Base-by-base conservation (phyloP, 2,888 invertebrate species). In the Cloeon dipterum region DNA sequence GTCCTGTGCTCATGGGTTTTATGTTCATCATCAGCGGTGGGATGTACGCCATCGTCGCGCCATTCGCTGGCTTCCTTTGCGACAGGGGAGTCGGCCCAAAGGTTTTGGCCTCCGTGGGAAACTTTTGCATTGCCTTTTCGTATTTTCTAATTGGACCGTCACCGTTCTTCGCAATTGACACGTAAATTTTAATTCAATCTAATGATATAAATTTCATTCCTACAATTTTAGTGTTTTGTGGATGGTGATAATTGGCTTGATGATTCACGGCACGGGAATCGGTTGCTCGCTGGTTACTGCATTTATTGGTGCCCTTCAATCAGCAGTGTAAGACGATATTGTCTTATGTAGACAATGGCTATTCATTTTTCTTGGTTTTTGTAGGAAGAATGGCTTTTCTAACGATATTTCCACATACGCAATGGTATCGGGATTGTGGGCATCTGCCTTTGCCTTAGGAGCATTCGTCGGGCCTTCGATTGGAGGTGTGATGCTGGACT, bases 31-130 rank as follows among this genome's bases (percentile, higher is more conserved):
- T 60, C 14, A 56, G 50, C 39, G 59, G 61, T 14, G 55, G 52
- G 2, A 51, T 54, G n/a, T 62, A 62, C 43, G 59, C 59, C 2
- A 18, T 59, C 10, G 50, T 53, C 8, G 59, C 60, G 13, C 62
- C 62, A 1, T 40, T 57, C 10, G 54, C 56, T 46, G 63, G 63
- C 2, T 49, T 50, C 39, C 42, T 63, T 1, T 57, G 58, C 42
- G 62, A 62, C 44, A 47, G 45, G 36, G 45, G 48, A 35, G 49
- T 66, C 20, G 61, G 65, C 41, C 77, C 81, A 1, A 78, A 79
- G 53, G 42, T 48, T 17, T 46, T 56, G 5, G 49, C 52, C 5
- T 43, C 50, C 11, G 19, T 52, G 25, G 58, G 58, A 10, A 49
- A 52, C 21, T 11, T 52, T 2, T 42, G 52, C 11, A 49, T 54